A percentile compares a stretch with the other conserved stretches of the same genome.
Evolutionary conservation across 2,888 invertebrate species (phyloP).

Genomic region (Hirtodrosophila confusa): DNA sequence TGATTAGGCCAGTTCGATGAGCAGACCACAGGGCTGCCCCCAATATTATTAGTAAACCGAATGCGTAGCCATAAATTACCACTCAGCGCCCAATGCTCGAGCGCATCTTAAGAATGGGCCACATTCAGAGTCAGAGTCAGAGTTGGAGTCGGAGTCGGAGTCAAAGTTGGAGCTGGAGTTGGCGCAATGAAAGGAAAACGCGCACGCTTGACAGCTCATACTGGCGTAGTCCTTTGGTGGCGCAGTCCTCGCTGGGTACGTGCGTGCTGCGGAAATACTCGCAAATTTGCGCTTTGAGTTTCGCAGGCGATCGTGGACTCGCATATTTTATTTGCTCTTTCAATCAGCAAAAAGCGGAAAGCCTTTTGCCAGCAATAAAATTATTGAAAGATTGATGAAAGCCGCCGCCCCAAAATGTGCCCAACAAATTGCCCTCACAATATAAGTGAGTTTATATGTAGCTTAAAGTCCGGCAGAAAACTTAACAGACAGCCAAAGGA

Average conservation of each 20-base stretch:
- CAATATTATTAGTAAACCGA: constrained; percentile 75
- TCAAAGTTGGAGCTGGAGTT: constrained; percentile 1
- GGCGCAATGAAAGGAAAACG: constrained; percentile 63
- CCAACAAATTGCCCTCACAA: constrained; percentile 28
- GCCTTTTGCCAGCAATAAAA: constrained; percentile 55
- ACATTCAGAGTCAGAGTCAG: constrained; percentile 5
- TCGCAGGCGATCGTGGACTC: constrained; percentile 65
- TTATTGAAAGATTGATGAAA: constrained; percentile 69
- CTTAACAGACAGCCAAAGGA: constrained; percentile 37
- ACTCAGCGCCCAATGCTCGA: constrained; percentile 60
- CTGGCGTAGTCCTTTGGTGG: neutral
- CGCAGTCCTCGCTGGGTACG: constrained; percentile 31
- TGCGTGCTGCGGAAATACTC: constrained; percentile 71
- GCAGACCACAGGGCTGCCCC: constrained; percentile 8
- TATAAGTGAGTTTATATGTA: constrained; percentile 37
- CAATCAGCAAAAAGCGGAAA: constrained; percentile 70
- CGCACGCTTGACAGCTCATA: constrained; percentile 46
- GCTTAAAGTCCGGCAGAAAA: constrained; percentile 19
- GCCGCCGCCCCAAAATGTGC: constrained; percentile 3
- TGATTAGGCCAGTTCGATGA: constrained; percentile 53
- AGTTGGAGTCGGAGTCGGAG: neutral
- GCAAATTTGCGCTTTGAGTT: constrained; percentile 74
- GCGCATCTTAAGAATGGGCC: constrained; percentile 62
- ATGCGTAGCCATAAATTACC: constrained; percentile 80
- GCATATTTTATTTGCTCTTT: constrained; percentile 75